These are phyloP conservation scores for Loriculus beryllinus DNA, from an alignment of 2,797 vertebrate species.

Conservation along the genomic window DNA sequence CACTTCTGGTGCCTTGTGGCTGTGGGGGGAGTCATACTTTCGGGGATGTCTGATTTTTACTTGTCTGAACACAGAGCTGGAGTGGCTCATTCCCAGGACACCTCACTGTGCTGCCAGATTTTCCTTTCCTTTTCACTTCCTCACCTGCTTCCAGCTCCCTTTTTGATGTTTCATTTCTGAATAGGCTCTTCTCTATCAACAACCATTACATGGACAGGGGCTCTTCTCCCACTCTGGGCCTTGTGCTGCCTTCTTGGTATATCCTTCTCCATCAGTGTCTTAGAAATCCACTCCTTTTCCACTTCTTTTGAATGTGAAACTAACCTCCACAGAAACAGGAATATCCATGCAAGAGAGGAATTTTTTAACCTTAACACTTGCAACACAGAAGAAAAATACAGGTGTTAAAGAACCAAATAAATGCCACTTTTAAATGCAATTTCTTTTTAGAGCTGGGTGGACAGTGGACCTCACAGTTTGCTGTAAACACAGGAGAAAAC, in stretches of 20 bases:
- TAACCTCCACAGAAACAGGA: not conserved
- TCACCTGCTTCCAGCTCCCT: not conserved
- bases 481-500: not conserved
- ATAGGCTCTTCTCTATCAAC: not conserved
- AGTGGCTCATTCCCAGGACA: not conserved
- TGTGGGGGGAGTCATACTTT: not conserved
- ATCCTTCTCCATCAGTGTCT: not conserved
- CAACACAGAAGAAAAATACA: not conserved
- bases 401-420: not conserved
- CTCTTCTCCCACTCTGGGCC: not conserved
- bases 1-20: fast-evolving
- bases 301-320: not conserved
- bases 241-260: not conserved
- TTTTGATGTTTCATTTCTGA: not conserved
- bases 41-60: not conserved
- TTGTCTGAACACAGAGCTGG: not conserved
- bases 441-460: not conserved
- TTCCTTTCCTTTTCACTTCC: not conserved
- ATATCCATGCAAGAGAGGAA: not conserved
- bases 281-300: not conserved
- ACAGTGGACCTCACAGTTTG: not conserved
- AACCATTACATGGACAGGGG: fast-evolving
- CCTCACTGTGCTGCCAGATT: not conserved
- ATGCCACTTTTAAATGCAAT: not conserved
- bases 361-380: not conserved